A percentile compares a stretch with the other conserved stretches of the same genome.
Evolutionary conservation across 2,888 invertebrate genomes (phyloP).

Genomic region (Polietes domitor): DNA sequence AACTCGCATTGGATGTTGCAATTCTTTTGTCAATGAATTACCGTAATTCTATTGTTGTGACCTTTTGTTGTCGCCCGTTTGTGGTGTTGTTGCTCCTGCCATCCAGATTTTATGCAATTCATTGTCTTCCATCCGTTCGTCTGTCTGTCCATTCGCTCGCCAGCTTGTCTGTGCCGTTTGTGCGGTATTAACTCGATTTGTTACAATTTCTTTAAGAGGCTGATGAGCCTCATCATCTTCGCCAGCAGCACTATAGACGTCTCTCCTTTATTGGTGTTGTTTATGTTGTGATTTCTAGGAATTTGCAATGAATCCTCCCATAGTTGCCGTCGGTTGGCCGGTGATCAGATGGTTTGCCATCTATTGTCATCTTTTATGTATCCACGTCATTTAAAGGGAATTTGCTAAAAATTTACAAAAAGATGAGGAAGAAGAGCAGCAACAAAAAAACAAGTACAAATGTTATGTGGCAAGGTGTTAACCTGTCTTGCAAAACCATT

Average conservation of each 20-base stretch:
- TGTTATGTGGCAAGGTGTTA: constrained; percentile 59
- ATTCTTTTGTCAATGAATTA: constrained; percentile 66
- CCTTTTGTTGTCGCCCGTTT: neutral
- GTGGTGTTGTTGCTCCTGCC: neutral
- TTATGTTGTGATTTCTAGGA: constrained; percentile 56
- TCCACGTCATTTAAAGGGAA: constrained; percentile 55
- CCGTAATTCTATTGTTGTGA: constrained; percentile 63
- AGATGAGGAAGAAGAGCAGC: neutral
- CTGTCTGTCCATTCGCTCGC: neutral
- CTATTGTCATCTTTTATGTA: constrained; percentile 51
- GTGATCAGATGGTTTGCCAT: constrained; percentile 34
- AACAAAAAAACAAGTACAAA: constrained; percentile 12
- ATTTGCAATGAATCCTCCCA: constrained; percentile 48
- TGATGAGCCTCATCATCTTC: constrained; percentile 29
- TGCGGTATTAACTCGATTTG: constrained; percentile 62
- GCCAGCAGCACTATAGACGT: neutral
- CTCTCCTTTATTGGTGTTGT: neutral
- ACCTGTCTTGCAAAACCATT: constrained; percentile 39
- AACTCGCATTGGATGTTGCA: constrained; percentile 57
- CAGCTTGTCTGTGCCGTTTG: constrained; percentile 2
- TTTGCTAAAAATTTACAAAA: constrained; percentile 47
- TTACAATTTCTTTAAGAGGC: constrained; percentile 62
- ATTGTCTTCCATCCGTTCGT: constrained; percentile 36
- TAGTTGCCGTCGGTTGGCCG: neutral
- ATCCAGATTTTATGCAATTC: constrained; percentile 56